A percentile compares a stretch with the other conserved stretches of the same genome.
phyloP scores from a whole-genome alignment of 2,888 invertebrate genomes.

The Campoletis raptor region DNA sequence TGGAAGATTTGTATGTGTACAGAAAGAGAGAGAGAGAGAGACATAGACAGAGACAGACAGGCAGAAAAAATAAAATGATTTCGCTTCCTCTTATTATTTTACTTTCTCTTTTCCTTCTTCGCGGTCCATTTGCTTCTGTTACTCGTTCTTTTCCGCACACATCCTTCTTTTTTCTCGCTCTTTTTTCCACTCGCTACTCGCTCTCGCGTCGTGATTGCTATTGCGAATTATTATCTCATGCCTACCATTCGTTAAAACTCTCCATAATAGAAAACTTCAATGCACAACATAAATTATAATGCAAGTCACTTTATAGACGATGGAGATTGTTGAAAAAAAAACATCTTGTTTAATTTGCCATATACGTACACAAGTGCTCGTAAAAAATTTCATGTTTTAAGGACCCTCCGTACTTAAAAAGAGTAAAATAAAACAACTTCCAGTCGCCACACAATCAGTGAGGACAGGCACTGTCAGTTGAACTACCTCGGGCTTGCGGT shows the following conservation, averaged over 20 bases:
- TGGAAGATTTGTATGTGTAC: slow-evolving; percentile 34
- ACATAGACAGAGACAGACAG: no score
- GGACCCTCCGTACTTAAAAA: slow-evolving; percentile 19
- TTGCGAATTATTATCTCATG: slow-evolving; percentile 71
- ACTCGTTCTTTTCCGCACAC: slow-evolving; percentile 61
- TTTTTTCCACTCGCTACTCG: slow-evolving; percentile 38
- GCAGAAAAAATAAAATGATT: slow-evolving; percentile 32
- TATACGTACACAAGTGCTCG: slow-evolving; percentile 42
- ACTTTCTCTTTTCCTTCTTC: slow-evolving; percentile 71
- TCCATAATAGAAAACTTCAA: slow-evolving; percentile 19
- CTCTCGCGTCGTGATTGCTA: slow-evolving; percentile 64
- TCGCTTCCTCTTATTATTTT: slow-evolving; percentile 50
- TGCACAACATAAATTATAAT: slow-evolving; percentile 36
- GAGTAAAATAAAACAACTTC: slow-evolving; percentile 17
- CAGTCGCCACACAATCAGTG: slow-evolving; percentile 57
- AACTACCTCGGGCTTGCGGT: slow-evolving; percentile 50
- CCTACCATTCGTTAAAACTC: slow-evolving; percentile 8
- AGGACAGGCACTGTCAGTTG: slow-evolving; percentile 59
- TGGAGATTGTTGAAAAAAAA: slow-evolving; percentile 29
- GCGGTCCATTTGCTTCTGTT: slow-evolving; percentile 61
- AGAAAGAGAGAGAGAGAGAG: slow-evolving; percentile 27
- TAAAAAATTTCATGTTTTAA: slow-evolving; percentile 54
- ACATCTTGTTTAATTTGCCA: slow-evolving; percentile 58
- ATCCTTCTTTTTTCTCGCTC: slow-evolving; percentile 60
- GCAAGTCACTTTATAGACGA: background rate